phyloP scores from a whole-genome alignment of 2,888 invertebrate genomes.

The Tetrapedia diversipes region DNA sequence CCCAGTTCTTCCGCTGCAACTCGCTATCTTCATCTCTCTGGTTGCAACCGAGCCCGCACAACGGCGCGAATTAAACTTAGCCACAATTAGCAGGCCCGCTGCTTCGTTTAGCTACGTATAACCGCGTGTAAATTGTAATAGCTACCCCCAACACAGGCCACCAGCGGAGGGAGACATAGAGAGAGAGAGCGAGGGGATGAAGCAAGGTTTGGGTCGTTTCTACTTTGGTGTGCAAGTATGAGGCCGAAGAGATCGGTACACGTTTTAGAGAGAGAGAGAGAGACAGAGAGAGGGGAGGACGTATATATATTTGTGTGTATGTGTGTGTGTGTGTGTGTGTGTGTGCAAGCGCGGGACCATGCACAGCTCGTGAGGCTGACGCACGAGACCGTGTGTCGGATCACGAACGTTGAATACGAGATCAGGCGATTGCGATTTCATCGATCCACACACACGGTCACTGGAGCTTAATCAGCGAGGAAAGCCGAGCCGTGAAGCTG shows the following conservation, averaged over 20 bases:
- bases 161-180: too few relatives aligned
- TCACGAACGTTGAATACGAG: slow-evolving; percentile 67
- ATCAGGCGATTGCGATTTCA: slow-evolving; percentile 68
- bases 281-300: too few relatives aligned
- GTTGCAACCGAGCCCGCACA: slow-evolving; percentile 44
- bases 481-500: slow-evolving; percentile 50
- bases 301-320: too few relatives aligned
- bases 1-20: not conserved
- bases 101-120: slow-evolving; percentile 69
- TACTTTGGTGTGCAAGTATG: too few relatives aligned
- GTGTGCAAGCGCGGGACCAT: slow-evolving; percentile 6
- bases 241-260: too few relatives aligned
- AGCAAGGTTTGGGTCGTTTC: too few relatives aligned
- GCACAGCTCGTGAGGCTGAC: slow-evolving; percentile 24
- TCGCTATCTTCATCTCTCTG: not conserved
- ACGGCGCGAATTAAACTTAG: slow-evolving; percentile 75
- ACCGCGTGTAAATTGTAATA: slow-evolving; percentile 75
- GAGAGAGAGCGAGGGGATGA: too few relatives aligned
- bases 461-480: slow-evolving; percentile 53
- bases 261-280: too few relatives aligned
- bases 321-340: not conserved
- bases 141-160: slow-evolving; percentile 57
- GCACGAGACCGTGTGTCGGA: slow-evolving; percentile 43
- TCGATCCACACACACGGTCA: slow-evolving; percentile 66
- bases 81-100: slow-evolving; percentile 73